These are phyloP conservation scores for Rhabdornis inornatus DNA, from an alignment of 2,113 vertebrate species.

Conservation along the genomic window DNA sequence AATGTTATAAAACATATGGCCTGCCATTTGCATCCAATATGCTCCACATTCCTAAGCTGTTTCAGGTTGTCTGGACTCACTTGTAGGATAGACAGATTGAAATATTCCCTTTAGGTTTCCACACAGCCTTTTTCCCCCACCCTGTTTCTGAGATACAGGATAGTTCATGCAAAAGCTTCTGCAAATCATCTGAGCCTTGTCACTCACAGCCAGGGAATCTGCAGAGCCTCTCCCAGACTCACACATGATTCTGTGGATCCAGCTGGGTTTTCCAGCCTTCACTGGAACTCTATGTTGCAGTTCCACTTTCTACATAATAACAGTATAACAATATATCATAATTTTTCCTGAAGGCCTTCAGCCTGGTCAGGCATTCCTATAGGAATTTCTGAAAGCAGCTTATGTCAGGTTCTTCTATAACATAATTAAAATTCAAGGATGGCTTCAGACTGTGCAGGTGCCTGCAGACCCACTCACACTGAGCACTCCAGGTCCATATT, in stretches of 20 bases:
- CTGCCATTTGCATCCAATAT: conserved; percentile 29
- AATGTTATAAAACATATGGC: conserved; percentile 29
- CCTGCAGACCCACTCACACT: neutral
- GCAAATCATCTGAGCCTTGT: neutral
- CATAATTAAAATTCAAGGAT: neutral
- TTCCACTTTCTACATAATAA: neutral
- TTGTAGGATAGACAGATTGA: neutral
- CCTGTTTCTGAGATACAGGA: neutral
- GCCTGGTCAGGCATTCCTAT: neutral
- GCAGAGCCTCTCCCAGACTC: neutral
- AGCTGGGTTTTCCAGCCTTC: neutral
- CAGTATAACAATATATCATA: neutral
- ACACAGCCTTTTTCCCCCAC: fast-evolving
- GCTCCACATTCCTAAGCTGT: neutral
- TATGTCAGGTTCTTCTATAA: neutral
- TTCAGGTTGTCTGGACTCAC: conserved; percentile 16
- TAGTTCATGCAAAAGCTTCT: neutral
- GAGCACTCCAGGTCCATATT: neutral
- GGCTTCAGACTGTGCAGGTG: neutral
- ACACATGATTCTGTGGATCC: neutral
- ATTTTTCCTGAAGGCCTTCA: neutral
- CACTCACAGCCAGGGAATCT: neutral
- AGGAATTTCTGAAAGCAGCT: neutral
- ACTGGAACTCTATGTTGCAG: neutral
- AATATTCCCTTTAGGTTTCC: neutral